Evolutionary conservation across 2,113 vertebrate genomes (phyloP).

Genomic region (Petaurus breviceps): DNA sequence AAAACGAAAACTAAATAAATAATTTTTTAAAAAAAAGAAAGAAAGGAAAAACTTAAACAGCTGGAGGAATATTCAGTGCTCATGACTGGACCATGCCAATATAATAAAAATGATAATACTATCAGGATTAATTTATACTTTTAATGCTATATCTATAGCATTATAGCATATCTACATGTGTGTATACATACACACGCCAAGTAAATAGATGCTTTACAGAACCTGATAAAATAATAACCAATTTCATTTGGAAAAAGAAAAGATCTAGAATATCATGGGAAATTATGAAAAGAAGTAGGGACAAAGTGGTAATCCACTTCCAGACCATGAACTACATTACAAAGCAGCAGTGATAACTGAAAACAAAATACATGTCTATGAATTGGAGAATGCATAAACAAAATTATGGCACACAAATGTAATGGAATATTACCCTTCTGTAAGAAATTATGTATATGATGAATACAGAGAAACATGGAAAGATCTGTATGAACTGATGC

Average conservation of each 20-base stretch:
- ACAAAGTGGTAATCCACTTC: background rate
- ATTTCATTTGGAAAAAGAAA: background rate
- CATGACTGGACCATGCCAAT: background rate
- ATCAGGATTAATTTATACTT: too few species aligned
- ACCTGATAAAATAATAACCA: background rate
- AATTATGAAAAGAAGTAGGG: background rate
- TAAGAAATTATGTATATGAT: background rate
- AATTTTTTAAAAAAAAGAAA: too few species aligned
- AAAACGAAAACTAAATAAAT: too few species aligned
- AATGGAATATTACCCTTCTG: background rate
- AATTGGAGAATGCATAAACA: background rate
- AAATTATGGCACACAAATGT: background rate
- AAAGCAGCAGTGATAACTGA: background rate
- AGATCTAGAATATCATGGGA: background rate
- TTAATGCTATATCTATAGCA: background rate
- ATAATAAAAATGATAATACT: too few species aligned
- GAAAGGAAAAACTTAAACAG: background rate
- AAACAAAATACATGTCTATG: background rate
- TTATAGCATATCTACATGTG: background rate
- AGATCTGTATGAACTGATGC: background rate
- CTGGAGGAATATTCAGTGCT: background rate
- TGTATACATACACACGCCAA: too few species aligned
- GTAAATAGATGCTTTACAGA: background rate
- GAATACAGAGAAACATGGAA: background rate
- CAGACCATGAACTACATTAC: too few species aligned